These are phyloP conservation scores for Myotis daubentonii DNA, from an alignment of 2,797 vertebrate species.

Conservation along the genomic window DNA sequence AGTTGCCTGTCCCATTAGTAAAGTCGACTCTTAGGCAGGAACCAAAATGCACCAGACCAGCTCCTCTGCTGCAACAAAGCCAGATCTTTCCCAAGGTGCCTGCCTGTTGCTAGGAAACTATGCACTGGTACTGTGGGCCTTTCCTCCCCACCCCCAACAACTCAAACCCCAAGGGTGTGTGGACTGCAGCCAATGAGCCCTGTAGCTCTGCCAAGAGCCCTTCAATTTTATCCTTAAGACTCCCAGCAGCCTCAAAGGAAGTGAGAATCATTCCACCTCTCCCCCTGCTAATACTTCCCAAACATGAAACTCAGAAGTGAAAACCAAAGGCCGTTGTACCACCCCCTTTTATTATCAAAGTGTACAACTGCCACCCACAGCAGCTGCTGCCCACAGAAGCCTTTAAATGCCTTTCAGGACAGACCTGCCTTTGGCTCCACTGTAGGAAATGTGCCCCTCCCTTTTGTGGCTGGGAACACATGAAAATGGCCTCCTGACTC, in stretches of 20 bases:
- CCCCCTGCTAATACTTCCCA: not conserved
- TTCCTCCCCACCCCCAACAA: not conserved
- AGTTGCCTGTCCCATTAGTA: not conserved
- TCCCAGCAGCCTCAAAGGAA: conserved; percentile 44
- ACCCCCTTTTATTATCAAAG: conserved; percentile 51
- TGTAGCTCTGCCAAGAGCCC: conserved; percentile 54
- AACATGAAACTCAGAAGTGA: conserved; percentile 64
- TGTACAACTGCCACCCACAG: conserved; percentile 3
- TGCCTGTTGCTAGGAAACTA: conserved; percentile 72
- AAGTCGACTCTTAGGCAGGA: conserved; percentile 45
- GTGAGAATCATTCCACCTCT: not conserved
- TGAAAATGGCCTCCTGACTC: not conserved
- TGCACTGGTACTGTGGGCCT: not conserved
- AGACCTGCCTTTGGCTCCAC: not conserved
- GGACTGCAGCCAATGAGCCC: conserved; percentile 57
- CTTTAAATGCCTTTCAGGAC: conserved; percentile 30
- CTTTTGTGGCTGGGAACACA: not conserved
- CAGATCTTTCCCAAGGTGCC: conserved; percentile 48
- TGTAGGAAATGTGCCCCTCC: not conserved
- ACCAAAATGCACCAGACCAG: not conserved
- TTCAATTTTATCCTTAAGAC: conserved; percentile 48
- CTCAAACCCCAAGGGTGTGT: not conserved
- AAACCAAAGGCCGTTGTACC: conserved; percentile 18
- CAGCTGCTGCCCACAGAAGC: conserved; percentile 40
- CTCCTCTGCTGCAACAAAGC: conserved; percentile 50